A percentile compares a stretch with the other conserved stretches of the same genome.
phyloP scores from a whole-genome alignment of 2,113 vertebrate genomes.

The Lepus europaeus region DNA sequence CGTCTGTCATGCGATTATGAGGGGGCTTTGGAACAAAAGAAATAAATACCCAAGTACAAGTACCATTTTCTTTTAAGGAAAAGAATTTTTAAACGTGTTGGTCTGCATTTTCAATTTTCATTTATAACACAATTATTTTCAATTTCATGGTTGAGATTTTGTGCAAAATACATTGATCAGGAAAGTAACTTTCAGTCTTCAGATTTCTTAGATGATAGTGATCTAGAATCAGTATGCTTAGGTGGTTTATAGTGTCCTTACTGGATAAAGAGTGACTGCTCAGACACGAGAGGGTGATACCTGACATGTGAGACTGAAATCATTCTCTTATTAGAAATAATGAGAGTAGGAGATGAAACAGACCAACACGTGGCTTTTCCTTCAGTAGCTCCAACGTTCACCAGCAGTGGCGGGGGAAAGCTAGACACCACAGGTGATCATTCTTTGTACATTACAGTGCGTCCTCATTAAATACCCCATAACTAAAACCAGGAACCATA shows the following conservation, averaged over 20 bases:
- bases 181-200: background rate
- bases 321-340: background rate
- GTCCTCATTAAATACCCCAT: background rate
- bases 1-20: background rate
- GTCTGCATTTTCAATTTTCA: background rate
- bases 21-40: background rate
- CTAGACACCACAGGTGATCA: background rate
- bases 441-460: background rate
- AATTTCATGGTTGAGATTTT: background rate
- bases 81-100: background rate
- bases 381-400: slow-evolving; percentile 7
- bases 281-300: background rate
- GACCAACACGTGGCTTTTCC: background rate
- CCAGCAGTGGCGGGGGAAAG: background rate
- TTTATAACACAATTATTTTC: background rate
- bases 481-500: slow-evolving; percentile 21
- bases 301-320: background rate
- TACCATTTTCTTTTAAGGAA: background rate
- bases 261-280: background rate
- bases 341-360: background rate
- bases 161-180: background rate
- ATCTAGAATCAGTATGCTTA: slow-evolving; percentile 2
- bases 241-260: background rate
- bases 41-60: background rate
- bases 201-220: background rate